These are phyloP conservation scores for Pheosia gnoma DNA, from an alignment of 2,888 invertebrate species.

Conservation along the genomic window DNA sequence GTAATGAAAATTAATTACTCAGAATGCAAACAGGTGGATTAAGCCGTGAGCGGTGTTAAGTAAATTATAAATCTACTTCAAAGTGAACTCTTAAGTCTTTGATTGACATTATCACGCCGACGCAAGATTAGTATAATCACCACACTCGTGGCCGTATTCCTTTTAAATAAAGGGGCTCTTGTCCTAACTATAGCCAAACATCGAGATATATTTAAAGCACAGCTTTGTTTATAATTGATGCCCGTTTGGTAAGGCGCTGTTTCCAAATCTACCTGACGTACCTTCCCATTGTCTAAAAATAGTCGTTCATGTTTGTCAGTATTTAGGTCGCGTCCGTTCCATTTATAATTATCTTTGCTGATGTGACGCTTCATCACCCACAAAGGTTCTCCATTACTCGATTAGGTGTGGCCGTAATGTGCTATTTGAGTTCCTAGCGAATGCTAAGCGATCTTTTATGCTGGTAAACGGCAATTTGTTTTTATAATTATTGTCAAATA, in stretches of 20 bases:
- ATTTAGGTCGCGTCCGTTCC: constrained; percentile 73
- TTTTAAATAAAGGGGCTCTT: constrained; percentile 17
- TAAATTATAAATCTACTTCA: not conserved
- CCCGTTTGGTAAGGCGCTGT: constrained; percentile 48
- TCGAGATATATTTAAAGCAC: constrained; percentile 20
- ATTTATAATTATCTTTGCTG: constrained; percentile 74
- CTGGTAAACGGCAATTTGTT: not conserved
- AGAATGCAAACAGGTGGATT: not conserved
- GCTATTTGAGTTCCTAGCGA: constrained; percentile 18
- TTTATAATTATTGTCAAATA: not conserved
- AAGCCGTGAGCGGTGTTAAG: not conserved
- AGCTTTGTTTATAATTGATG: constrained; percentile 39
- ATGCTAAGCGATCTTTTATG: constrained; percentile 18
- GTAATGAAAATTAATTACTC: not conserved
- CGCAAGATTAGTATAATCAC: constrained; percentile 34
- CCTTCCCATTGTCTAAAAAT: constrained; percentile 70
- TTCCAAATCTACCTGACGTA: constrained; percentile 72
- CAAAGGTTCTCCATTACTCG: constrained; percentile 40
- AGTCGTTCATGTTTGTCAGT: constrained; percentile 67
- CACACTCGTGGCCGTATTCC: constrained; percentile 17
- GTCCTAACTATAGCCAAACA: constrained; percentile 27
- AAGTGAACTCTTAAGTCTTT: constrained; percentile 1
- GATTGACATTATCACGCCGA: constrained; percentile 27
- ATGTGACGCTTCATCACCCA: constrained; percentile 64
- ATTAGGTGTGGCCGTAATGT: constrained; percentile 41